Conservation (phyloP, 2,113 vertebrate species). For the Toxotes chatareus region DNA sequence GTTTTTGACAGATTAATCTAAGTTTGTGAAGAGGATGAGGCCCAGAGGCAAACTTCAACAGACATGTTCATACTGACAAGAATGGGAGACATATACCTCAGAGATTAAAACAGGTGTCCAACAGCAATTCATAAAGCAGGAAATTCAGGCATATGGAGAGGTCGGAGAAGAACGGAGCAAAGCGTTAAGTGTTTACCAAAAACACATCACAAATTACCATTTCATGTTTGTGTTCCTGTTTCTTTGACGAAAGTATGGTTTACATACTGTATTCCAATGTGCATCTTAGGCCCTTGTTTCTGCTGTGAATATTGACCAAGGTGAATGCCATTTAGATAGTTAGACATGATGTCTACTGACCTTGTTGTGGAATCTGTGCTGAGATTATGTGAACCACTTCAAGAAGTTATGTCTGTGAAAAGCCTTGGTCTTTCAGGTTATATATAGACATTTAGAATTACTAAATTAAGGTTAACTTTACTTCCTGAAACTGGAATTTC, state of each 20-base stretch:
- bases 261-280: no score
- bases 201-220: constrained; percentile 5
- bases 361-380: not conserved
- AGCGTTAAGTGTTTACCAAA: not conserved
- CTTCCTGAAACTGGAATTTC: not conserved
- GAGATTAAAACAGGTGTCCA: not conserved
- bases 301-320: constrained; percentile 16
- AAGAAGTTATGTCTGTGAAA: not conserved
- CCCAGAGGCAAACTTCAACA: not conserved
- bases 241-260: no score
- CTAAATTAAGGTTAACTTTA: not conserved
- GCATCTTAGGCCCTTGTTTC: not conserved
- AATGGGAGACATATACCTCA: not conserved
- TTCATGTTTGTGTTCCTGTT: constrained; percentile 1
- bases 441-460: not conserved
- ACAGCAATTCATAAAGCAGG: not conserved
- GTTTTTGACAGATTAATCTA: not conserved
- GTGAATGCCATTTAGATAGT: not conserved
- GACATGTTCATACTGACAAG: not conserved
- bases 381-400: constrained; percentile 14
- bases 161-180: not conserved
- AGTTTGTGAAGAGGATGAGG: not conserved
- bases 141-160: constrained; percentile 31
- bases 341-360: not conserved
- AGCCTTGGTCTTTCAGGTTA: not conserved